Percentiles rank a stretch among this genome's conserved stretches.
phyloP scores from a whole-genome alignment of 2,797 vertebrate species.

The Sylvia borin region DNA sequence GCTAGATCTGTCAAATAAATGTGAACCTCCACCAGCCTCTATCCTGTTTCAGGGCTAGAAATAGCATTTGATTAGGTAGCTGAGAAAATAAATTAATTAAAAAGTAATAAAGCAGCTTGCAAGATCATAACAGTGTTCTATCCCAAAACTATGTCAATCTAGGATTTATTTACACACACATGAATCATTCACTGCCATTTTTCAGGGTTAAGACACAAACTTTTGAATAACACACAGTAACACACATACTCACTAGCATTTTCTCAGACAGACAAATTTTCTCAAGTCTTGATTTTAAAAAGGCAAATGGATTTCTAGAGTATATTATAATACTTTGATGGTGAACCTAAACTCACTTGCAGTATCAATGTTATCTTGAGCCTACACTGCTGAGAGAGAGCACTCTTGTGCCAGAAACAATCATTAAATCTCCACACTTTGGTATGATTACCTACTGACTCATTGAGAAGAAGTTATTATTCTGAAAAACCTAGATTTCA shows the following conservation, averaged over 20 bases:
- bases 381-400: neutral
- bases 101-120: neutral
- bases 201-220: neutral
- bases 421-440: neutral
- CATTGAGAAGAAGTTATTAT: neutral
- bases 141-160: neutral
- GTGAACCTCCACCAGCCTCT: neutral
- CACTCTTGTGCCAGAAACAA: neutral
- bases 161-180: neutral
- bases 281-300: neutral
- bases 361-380: neutral
- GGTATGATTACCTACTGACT: neutral
- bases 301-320: neutral
- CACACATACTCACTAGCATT: neutral
- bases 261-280: neutral
- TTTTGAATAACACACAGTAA: neutral
- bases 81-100: slow-evolving; percentile 13
- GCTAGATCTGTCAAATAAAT: neutral
- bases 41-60: neutral
- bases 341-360: neutral
- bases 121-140: neutral
- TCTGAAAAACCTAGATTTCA: neutral
- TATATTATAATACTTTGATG: neutral
- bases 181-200: neutral
- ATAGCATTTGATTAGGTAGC: neutral